Percentiles rank a stretch among this genome's conserved stretches.
These are phyloP conservation scores for Campylomormyrus tamandua DNA, from an alignment of 2,113 vertebrate genomes.

Conservation along the genomic window DNA sequence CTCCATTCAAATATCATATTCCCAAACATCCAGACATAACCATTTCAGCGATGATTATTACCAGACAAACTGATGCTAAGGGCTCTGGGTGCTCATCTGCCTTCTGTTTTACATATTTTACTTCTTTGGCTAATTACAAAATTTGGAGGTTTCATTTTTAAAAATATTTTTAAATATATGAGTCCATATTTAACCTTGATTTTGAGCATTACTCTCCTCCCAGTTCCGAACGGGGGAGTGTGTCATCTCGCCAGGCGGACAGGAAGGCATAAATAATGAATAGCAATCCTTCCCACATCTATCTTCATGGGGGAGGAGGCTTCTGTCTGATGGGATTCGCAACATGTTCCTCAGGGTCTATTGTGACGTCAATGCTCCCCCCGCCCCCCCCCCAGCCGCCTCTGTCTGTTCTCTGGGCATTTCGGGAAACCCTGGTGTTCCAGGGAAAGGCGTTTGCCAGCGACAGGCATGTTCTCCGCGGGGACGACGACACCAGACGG, in stretches of 20 bases:
- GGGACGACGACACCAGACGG: background rate
- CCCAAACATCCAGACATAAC: background rate
- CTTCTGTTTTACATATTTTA: background rate
- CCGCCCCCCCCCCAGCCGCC: background rate
- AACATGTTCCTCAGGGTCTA: constrained; percentile 50
- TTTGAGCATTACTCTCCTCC: background rate
- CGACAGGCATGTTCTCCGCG: background rate
- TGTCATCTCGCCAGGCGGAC: background rate
- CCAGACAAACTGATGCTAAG: background rate
- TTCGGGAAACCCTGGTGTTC: constrained; percentile 42
- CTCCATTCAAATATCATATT: background rate
- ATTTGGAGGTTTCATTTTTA: background rate
- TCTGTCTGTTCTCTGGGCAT: constrained; percentile 33
- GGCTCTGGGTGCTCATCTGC: background rate
- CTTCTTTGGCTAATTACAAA: background rate
- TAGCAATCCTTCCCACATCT: constrained; percentile 46
- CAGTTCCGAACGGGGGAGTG: constrained; percentile 12
- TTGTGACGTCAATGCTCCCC: constrained; percentile 49
- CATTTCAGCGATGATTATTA: background rate
- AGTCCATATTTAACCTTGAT: background rate
- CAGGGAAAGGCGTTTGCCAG: constrained; percentile 30
- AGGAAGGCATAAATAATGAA: constrained; percentile 44
- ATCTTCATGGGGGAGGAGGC: constrained; percentile 38
- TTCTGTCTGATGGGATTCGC: constrained; percentile 35
- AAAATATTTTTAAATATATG: background rate